phyloP scores from a whole-genome alignment of 2,113 vertebrate species.

The Pseudolaguvia tuberculata region DNA sequence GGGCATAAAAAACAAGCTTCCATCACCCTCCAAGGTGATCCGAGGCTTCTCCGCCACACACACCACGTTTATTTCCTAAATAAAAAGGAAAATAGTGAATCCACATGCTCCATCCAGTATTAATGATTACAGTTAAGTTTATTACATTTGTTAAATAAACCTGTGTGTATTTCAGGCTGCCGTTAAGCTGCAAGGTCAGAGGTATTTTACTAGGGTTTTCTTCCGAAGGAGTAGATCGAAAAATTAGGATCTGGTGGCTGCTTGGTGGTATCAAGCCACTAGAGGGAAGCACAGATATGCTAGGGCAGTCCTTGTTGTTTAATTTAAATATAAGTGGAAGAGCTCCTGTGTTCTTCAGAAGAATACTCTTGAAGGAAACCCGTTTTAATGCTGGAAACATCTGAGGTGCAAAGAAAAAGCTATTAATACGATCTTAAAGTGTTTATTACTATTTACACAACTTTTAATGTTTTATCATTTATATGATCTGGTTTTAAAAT shows the following conservation, averaged over 20 bases:
- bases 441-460: not conserved
- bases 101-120: not conserved
- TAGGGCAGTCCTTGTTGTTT: slow-evolving; percentile 55
- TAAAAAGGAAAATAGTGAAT: not conserved
- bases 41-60: slow-evolving; percentile 68
- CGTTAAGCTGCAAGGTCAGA: slow-evolving; percentile 78
- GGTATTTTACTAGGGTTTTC: slow-evolving; percentile 58
- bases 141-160: slow-evolving; percentile 60
- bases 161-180: slow-evolving; percentile 70
- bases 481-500: not conserved
- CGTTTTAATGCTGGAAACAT: slow-evolving; percentile 73
- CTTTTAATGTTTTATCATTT: not conserved
- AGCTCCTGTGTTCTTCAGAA: slow-evolving; percentile 75
- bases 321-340: slow-evolving; percentile 74
- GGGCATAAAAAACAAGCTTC: slow-evolving; percentile 80
- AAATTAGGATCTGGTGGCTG: slow-evolving; percentile 78
- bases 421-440: too few species aligned
- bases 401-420: slow-evolving; percentile 61
- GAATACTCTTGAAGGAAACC: slow-evolving; percentile 68
- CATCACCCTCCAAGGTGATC: slow-evolving; percentile 71
- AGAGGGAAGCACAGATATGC: slow-evolving; percentile 68
- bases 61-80: slow-evolving; percentile 73
- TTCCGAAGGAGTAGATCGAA: slow-evolving; percentile 69
- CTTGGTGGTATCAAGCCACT: slow-evolving; percentile 73
- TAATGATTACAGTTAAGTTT: not conserved